A percentile compares a stretch with the other conserved stretches of the same genome.
Evolutionary conservation across 2,797 vertebrate species (phyloP).

Genomic region (Petrocephalus sullivani): DNA sequence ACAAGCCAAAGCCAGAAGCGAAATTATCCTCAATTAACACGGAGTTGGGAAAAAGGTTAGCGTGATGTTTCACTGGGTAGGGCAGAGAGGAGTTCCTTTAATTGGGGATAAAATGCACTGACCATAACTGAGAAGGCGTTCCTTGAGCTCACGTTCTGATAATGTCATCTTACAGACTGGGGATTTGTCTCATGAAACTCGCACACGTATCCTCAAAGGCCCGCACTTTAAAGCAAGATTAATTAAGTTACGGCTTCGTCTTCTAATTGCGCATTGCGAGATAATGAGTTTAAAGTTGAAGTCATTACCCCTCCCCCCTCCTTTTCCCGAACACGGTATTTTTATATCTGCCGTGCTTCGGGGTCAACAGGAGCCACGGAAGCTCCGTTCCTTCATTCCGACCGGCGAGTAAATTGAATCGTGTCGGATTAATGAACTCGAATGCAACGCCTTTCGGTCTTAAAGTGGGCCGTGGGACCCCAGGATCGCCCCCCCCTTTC

Average conservation of each 20-base stretch:
- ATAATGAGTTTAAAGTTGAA: constrained; percentile 58
- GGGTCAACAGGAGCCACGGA: constrained; percentile 49
- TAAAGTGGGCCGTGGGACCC: constrained; percentile 35
- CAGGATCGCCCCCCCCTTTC: constrained; percentile 36
- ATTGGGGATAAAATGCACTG: constrained; percentile 49
- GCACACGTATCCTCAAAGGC: constrained; percentile 43
- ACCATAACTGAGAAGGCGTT: constrained; percentile 36
- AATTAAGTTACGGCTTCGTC: constrained; percentile 53
- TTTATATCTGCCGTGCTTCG: constrained; percentile 38
- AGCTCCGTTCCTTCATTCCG: constrained; percentile 31
- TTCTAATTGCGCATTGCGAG: constrained; percentile 58
- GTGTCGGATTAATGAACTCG: constrained; percentile 45
- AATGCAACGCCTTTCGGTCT: constrained; percentile 31
- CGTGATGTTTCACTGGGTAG: constrained; percentile 42
- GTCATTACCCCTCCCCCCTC: constrained; percentile 48
- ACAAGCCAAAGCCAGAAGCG: constrained; percentile 30
- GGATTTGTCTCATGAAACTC: constrained; percentile 53
- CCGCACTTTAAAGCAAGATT: constrained; percentile 54
- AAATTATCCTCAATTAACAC: constrained; percentile 52
- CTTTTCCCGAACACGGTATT: constrained; percentile 36
- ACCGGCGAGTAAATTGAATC: constrained; percentile 46
- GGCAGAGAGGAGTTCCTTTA: constrained; percentile 44
- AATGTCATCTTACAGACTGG: constrained; percentile 55
- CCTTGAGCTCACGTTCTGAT: constrained; percentile 43
- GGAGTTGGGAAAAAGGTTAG: constrained; percentile 43